Base-by-base conservation (phyloP, 2,888 invertebrate genomes). In the Latrodectus elegans region DNA sequence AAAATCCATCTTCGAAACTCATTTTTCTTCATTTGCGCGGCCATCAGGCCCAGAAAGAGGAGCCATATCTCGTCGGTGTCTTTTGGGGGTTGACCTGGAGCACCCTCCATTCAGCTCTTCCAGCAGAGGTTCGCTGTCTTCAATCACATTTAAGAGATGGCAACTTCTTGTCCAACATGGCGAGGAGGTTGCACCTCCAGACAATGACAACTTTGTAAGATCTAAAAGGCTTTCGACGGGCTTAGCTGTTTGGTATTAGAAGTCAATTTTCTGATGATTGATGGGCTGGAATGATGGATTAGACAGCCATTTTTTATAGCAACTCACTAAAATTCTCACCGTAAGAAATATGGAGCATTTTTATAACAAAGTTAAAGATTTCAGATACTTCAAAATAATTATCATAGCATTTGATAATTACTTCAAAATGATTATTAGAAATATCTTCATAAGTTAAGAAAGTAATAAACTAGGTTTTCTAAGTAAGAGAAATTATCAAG, bases 11-110 rank as follows among this genome's bases (percentile, higher is more conserved):
- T 73, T 77, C 68, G 51, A 51, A 49, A 11, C 15, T 52, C 70
- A 71, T 83, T 75, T 70, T 70, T 75, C 82, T 83, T 83, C 82
- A 60, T 76, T 75, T 83, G 53, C 38, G 65, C 64, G 22, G 49
- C 77, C 77, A 77, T 68, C 51, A 22, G 17, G 71, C 70, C 60
- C n/a, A 60, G 12, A 60, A 15, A 15, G n/a, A n/a, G 10, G n/a
- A 60, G 60, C 60, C 12, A 11, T 60, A n/a, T 60, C 60, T 38
- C 60, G 60, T 60, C 60, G n/a, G 60, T 60, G 60, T 60, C n/a
- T 60, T 38, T 38, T 60, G 14, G n/a, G 12, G 14, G n/a, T 60
- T n/a, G 60, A 60, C 60, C 60, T n/a, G 60, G 60, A 60, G 60
- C 12, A 60, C 14, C 14, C 14, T n/a, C 60, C 60, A 12, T 9